These are phyloP conservation scores for Jaculus jaculus DNA, from an alignment of 2,113 vertebrate species.

Conservation along the genomic window DNA sequence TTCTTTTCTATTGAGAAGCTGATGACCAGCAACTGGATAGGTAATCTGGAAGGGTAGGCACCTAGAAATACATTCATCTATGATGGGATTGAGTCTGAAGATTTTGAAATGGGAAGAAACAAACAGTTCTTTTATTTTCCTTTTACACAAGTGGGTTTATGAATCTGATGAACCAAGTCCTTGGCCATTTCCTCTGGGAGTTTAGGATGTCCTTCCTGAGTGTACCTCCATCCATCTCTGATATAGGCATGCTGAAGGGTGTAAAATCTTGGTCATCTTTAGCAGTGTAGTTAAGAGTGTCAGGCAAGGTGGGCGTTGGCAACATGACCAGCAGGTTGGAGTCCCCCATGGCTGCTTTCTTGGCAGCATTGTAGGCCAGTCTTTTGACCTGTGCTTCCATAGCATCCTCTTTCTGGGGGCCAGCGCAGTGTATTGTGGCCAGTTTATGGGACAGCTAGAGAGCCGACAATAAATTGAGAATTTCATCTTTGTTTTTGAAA, in stretches of 20 bases:
- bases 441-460: background rate
- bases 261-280: background rate
- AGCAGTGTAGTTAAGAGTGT: no score
- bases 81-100: rapidly evolving
- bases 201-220: rapidly evolving
- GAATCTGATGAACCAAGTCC: background rate
- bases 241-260: background rate
- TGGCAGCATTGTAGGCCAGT: no score
- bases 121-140: background rate
- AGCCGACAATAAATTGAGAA: background rate
- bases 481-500: background rate
- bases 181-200: background rate
- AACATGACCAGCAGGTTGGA: no score
- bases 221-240: background rate
- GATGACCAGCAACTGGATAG: rapidly evolving
- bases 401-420: background rate
- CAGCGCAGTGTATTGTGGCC: background rate
- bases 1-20: rapidly evolving
- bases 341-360: background rate
- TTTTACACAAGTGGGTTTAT: background rate
- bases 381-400: background rate
- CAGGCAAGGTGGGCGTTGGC: no score
- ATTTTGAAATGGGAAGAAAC: background rate
- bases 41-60: background rate
- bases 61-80: background rate